Evolutionary conservation across 2,113 vertebrate genomes (phyloP), one percentile per base, ranked within the genome.

Genomic region (Rhynchomys soricoides): DNA sequence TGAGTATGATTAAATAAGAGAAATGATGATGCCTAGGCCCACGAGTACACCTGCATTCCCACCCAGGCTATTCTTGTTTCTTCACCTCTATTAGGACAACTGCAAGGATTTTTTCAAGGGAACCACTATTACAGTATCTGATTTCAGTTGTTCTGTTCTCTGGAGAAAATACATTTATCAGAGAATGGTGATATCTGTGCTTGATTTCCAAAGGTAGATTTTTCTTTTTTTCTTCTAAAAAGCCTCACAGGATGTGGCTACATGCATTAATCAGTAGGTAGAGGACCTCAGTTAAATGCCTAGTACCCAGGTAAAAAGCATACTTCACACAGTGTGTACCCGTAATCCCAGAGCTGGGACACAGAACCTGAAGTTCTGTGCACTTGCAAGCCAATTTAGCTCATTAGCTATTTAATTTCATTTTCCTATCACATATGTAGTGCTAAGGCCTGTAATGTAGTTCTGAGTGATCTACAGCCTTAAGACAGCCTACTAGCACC

Each of bases 91-190:
- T 66, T 13, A 88, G 57, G 79, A 62, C 40, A 92, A 43, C 45
- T 85, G 74, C 68, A 88, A 79, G 1, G 26, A 83, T 96, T 91
- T 90, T 95, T 86, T 7, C 9, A 93, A 50, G 12, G 89, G 34
- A 86, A 43, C 3, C 55, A 16, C 91, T 89, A 57, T 52, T 78
- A 92, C 22, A 83, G 77, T 15, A 85, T 90, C 31, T 52, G 57
- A 85, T 95, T 96, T 96, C 68, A 59, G 64, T 73, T 81, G 55
- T 19, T 94, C 21, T 59, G 10, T 85, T 95, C 79, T 82, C 52
- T 34, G 24, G 64, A 92, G 89, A 91, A 97, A 97, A 96, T 31
- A 71, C 3, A 70, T 70, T 70, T 48, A 85, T 91, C 17, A 74
- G 43, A 92, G 86, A 52, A 50, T 64, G 68, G 64, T 52, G 55